Percentiles rank a stretch among this genome's conserved stretches.
Conservation (phyloP, 2,113 vertebrate genomes). For the Alethe castanea region DNA sequence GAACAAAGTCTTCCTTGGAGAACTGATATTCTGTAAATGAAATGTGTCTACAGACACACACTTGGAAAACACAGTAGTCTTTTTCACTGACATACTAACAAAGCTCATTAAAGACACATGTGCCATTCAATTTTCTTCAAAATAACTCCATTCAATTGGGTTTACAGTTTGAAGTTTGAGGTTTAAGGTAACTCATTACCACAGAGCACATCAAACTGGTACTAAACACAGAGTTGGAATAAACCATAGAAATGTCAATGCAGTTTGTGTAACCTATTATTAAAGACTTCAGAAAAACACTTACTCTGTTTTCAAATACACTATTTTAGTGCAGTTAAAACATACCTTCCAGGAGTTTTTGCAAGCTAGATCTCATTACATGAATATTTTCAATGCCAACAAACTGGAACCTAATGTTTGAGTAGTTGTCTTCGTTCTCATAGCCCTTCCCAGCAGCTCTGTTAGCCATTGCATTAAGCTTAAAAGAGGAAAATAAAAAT, state of each 20-base stretch:
- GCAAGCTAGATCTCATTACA: slow-evolving; percentile 94
- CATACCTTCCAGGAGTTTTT: slow-evolving; percentile 94
- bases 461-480: slow-evolving; percentile 97
- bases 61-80: background rate
- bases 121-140: background rate
- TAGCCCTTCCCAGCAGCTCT: slow-evolving; percentile 98
- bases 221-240: background rate
- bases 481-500: slow-evolving; percentile 33
- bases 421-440: slow-evolving; percentile 99
- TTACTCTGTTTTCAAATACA: background rate
- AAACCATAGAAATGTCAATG: background rate
- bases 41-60: background rate
- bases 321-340: background rate
- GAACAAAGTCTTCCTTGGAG: background rate
- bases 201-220: background rate
- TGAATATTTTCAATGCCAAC: slow-evolving; percentile 99
- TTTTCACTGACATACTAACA: background rate
- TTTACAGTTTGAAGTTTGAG: background rate
- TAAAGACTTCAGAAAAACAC: background rate
- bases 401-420: slow-evolving; percentile 98
- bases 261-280: background rate
- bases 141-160: background rate
- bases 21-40: background rate
- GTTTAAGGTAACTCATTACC: background rate
- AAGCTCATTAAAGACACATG: background rate